These are phyloP conservation scores for Aleiodes testaceus DNA, from an alignment of 2,888 invertebrate species.

Conservation along the genomic window DNA sequence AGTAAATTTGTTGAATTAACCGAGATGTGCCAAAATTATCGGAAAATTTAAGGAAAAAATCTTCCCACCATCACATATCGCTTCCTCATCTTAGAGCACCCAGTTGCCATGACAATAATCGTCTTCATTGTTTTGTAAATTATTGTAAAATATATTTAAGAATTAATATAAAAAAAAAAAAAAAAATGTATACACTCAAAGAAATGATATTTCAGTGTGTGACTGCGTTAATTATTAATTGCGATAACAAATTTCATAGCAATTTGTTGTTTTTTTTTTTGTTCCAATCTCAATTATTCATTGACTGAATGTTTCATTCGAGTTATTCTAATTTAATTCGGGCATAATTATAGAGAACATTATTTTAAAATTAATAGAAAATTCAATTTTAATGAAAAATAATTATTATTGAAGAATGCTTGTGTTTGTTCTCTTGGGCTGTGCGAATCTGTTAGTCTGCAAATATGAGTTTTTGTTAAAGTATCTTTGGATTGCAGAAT, in stretches of 20 bases:
- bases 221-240: not conserved
- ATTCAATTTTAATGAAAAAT: slow-evolving; percentile 23
- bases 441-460: slow-evolving; percentile 71
- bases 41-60: slow-evolving; percentile 27
- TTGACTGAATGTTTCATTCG: slow-evolving; percentile 50
- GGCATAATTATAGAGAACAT: slow-evolving; percentile 46
- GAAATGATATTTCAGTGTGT: slow-evolving; percentile 27
- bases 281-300: slow-evolving; percentile 44
- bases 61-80: slow-evolving; percentile 54
- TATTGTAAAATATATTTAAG: slow-evolving; percentile 64
- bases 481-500: slow-evolving; percentile 34
- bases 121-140: slow-evolving; percentile 66
- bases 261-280: too few relatives aligned
- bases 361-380: slow-evolving; percentile 36
- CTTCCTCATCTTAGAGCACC: slow-evolving; percentile 61
- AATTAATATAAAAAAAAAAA: slow-evolving; percentile 6
- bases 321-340: slow-evolving; percentile 4
- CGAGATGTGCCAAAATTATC: slow-evolving; percentile 47
- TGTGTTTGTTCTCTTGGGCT: slow-evolving; percentile 69
- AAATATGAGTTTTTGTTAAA: slow-evolving; percentile 47
- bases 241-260: not conserved
- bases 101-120: slow-evolving; percentile 71
- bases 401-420: slow-evolving; percentile 51
- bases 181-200: not conserved
- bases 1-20: slow-evolving; percentile 21